Evolutionary conservation across 2,888 invertebrate species (phyloP).

Genomic region (Drosophila yooni): DNA sequence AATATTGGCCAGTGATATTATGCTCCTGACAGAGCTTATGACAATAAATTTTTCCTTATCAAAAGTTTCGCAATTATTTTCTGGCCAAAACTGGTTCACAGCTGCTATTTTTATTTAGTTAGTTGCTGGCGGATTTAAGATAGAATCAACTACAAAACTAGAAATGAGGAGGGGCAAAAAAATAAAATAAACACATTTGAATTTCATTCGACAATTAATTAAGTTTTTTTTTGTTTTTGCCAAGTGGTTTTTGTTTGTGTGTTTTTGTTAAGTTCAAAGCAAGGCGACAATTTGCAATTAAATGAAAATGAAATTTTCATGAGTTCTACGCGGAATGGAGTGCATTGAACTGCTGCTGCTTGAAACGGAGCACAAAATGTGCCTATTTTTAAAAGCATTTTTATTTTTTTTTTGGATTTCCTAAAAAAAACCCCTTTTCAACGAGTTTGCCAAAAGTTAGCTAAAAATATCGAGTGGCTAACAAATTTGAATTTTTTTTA

Average conservation of each 20-base stretch:
- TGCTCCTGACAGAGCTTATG: slow-evolving; percentile 20
- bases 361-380: slow-evolving; percentile 1
- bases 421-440: slow-evolving; percentile 3
- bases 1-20: slow-evolving; percentile 38
- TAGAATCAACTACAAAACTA: slow-evolving; percentile 7
- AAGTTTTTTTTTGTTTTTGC: slow-evolving; percentile 5
- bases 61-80: slow-evolving; percentile 50
- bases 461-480: slow-evolving; percentile 17
- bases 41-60: slow-evolving; percentile 65
- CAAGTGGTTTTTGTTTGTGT: slow-evolving; percentile 10
- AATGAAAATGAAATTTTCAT: slow-evolving; percentile 78
- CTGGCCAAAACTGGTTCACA: slow-evolving; percentile 41
- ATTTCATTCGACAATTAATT: slow-evolving; percentile 33
- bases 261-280: slow-evolving; percentile 55
- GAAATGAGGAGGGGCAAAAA: not conserved
- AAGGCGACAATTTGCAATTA: slow-evolving; percentile 73
- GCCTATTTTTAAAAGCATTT: not conserved
- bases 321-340: slow-evolving; percentile 41
- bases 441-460: slow-evolving; percentile 48
- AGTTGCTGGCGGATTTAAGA: slow-evolving; percentile 23
- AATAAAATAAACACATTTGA: slow-evolving; percentile 4
- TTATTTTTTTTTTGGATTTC: not conserved
- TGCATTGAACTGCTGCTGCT: slow-evolving; percentile 59
- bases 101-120: not conserved
- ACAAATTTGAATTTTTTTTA: slow-evolving; percentile 46